phyloP scores from a whole-genome alignment of 2,888 invertebrate genomes.

The Plagodis pulveraria region DNA sequence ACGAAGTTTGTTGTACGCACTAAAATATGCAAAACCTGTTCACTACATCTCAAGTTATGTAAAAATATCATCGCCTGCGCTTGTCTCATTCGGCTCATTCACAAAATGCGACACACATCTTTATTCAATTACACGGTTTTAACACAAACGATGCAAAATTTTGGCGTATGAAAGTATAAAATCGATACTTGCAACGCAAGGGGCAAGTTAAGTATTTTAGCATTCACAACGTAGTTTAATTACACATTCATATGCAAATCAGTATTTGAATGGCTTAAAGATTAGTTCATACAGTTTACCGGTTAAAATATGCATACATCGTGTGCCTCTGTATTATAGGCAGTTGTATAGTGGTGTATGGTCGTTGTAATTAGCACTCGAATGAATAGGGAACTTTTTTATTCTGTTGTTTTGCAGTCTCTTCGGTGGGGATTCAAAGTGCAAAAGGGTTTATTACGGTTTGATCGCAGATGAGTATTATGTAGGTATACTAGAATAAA shows the following conservation, averaged over 20 bases:
- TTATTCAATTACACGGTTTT: slow-evolving; percentile 30
- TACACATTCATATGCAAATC: slow-evolving; percentile 84
- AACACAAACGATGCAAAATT: slow-evolving; percentile 3
- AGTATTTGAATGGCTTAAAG: slow-evolving; percentile 73
- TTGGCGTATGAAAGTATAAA: slow-evolving; percentile 45
- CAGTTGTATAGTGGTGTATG: slow-evolving; percentile 29
- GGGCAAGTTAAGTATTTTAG: slow-evolving; percentile 60
- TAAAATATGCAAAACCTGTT: slow-evolving; percentile 9
- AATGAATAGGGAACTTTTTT: slow-evolving; percentile 68
- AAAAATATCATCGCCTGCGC: slow-evolving; percentile 4
- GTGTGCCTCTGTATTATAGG: slow-evolving; percentile 66
- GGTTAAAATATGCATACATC: slow-evolving; percentile 67
- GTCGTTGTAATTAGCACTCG: slow-evolving; percentile 76
- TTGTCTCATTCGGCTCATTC: slow-evolving; percentile 27
- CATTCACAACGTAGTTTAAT: slow-evolving; percentile 79
- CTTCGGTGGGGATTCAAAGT: slow-evolving; percentile 14
- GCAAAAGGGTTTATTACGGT: slow-evolving; percentile 12
- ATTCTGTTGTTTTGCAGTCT: neutral
- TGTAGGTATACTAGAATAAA: neutral
- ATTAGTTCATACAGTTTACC: slow-evolving; percentile 61
- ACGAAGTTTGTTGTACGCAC: neutral
- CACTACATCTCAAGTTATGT: neutral
- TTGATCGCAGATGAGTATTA: neutral
- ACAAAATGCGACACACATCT: slow-evolving; percentile 18
- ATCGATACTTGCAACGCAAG: slow-evolving; percentile 41